These are phyloP conservation scores for Threskiornis aethiopicus DNA, from an alignment of 2,797 vertebrate species.

Conservation along the genomic window DNA sequence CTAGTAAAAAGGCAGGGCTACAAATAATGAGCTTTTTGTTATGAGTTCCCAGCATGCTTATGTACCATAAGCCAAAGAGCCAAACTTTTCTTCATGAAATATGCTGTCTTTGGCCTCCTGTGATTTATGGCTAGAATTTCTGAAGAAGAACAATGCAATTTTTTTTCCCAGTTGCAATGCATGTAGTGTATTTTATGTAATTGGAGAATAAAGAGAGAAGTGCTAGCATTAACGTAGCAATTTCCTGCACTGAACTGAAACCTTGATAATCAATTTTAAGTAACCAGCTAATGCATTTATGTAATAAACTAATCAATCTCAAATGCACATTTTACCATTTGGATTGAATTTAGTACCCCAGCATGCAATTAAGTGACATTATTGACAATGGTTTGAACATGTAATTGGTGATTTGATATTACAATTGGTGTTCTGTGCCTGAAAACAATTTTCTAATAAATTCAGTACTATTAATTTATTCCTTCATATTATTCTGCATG, in stretches of 20 bases:
- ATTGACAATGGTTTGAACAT: constrained; percentile 20
- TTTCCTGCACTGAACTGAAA: constrained; percentile 40
- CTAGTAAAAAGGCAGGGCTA: neutral
- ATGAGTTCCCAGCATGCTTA: neutral
- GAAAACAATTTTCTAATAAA: constrained; percentile 36
- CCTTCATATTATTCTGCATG: neutral
- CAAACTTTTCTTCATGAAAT: neutral
- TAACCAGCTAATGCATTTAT: constrained; percentile 48
- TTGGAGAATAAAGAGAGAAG: constrained; percentile 29
- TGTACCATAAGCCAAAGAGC: neutral
- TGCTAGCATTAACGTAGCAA: neutral
- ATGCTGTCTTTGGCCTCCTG: neutral
- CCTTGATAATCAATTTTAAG: constrained; percentile 57
- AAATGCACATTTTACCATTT: constrained; percentile 39
- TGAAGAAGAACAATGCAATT: neutral
- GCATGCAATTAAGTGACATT: constrained; percentile 32
- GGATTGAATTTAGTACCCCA: constrained; percentile 42
- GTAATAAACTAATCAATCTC: constrained; percentile 63
- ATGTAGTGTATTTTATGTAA: neutral
- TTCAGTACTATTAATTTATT: neutral
- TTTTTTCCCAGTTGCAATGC: neutral
- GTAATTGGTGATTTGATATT: constrained; percentile 51
- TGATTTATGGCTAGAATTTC: neutral
- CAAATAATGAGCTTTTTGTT: neutral
- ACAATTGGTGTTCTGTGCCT: neutral